Base-by-base conservation (phyloP, 2,888 invertebrate species). In the Spisula solida region DNA sequence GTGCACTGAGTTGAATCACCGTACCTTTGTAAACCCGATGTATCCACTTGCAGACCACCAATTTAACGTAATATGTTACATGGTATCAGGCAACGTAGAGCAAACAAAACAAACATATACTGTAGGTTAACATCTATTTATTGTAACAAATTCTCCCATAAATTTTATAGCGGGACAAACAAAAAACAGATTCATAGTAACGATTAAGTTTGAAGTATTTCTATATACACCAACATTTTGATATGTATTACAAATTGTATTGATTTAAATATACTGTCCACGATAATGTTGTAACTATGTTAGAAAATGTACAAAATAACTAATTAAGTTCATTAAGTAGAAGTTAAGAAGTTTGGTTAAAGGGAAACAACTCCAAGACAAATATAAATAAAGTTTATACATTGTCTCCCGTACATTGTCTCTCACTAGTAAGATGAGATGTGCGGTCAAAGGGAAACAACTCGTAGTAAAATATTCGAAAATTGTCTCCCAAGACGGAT, bases 91-190 rank as follows among this genome's bases (percentile, higher is more conserved):
- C n/a, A n/a, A n/a, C n/a, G n/a, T n/a, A n/a, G n/a, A n/a, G n/a
- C n/a, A n/a, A 12, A 51, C 16, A 51, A 4, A 51, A 14, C 51
- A 51, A 51, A 51, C 51, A 51, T 12, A 51, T 51, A 47, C 6
- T 47, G 5, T 47, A 51, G 83, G 51, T 83, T 83, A 83, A 83
- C 83, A 75, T 31, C 83, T 83, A 83, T 83, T 83, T 83, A 83
- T 83, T 83, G 25, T 31, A 83, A 83, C 83, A 83, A 75, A 29
- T 47, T 83, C 75, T 83, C 83, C 83, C 83, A 83, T 70, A 31
- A 70, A 51, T 29, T 16, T 75, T 70, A 75, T 20, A 83, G 83
- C 48, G 83, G 83, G 83, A 83, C 83, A 83, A 83, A 83, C 83
- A 83, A 83, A 83, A 75, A 82, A 82, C 48, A 83, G 12, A 25